A percentile compares a stretch with the other conserved stretches of the same genome.
Conservation (phyloP, 1,140 invertebrate genomes). For the Drosophila kanapiae region DNA sequence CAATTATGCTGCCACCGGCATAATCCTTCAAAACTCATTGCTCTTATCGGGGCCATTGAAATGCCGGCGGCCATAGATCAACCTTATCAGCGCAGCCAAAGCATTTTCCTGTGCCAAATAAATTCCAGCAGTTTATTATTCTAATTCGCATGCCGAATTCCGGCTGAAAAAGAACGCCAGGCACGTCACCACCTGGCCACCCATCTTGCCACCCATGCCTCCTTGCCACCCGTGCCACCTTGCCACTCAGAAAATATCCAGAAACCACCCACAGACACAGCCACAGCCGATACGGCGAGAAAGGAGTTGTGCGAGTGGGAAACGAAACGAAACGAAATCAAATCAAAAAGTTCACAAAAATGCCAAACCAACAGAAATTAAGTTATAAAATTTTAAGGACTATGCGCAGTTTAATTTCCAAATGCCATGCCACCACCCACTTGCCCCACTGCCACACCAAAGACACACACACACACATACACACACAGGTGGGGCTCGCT, state of each 20-base stretch:
- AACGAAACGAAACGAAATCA: slow-evolving; percentile 70
- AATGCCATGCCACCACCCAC: slow-evolving; percentile 64
- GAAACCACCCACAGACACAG: slow-evolving; percentile 5
- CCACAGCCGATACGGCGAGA: slow-evolving; percentile 22
- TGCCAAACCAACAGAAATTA: slow-evolving; percentile 79
- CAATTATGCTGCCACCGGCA: slow-evolving; percentile 45
- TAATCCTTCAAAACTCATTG: slow-evolving; percentile 65
- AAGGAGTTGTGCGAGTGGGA: slow-evolving; percentile 46
- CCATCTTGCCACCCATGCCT: background rate
- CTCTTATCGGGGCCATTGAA: slow-evolving; percentile 68
- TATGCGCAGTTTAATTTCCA: slow-evolving; percentile 77
- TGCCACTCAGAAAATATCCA: background rate
- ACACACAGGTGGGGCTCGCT: slow-evolving; percentile 53
- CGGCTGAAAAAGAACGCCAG: slow-evolving; percentile 46
- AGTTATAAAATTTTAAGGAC: slow-evolving; percentile 84
- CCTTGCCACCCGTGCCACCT: too few relatives aligned
- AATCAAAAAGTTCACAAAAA: slow-evolving; percentile 83
- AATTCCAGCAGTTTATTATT: slow-evolving; percentile 78
- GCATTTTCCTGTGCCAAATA: slow-evolving; percentile 80
- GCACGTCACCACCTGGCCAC: slow-evolving; percentile 23
- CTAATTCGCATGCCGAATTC: slow-evolving; percentile 73
- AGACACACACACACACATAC: background rate
- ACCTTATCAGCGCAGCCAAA: slow-evolving; percentile 74
- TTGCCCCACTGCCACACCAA: background rate
- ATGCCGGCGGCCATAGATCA: slow-evolving; percentile 66